Base-by-base conservation (phyloP, 1,140 invertebrate species). In the Galleria mellonella region DNA sequence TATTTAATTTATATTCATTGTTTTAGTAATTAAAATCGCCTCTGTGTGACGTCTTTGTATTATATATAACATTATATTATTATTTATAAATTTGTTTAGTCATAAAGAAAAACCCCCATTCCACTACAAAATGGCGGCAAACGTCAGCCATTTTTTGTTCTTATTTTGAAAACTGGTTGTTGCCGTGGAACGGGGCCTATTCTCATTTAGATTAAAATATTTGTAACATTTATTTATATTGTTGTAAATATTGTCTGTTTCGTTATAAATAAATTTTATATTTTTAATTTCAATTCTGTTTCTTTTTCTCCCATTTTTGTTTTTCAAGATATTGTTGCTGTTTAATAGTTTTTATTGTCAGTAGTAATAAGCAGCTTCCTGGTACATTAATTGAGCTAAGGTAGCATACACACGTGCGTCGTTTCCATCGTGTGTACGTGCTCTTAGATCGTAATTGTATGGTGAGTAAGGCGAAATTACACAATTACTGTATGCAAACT, bases 191-290 rank as follows among this genome's bases (percentile, higher is more conserved):
- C 40, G 40, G 55, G 48, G 54, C 55, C 50, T 65, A 56, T 47
- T 64, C 63, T 66, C 62, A 62, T 58, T 62, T 60, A 64, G 45
- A 56, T 33, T 55, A 43, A 61, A 53, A 49, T 56, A 41, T 54
- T 57, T 63, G 53, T 55, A 47, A 59, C 51, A 56, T 59, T 55
- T 46, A 64, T 60, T 64, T 72, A 64, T 56, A 62, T 75, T 78
- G 60, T 71, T 78, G 76, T 81, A 81, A 76, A 81, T 81, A 82
- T 63, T 64, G 45, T 32, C 50, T 62, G 56, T 76, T 79, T 76
- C 72, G 72, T 78, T 72, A 57, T 59, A 51, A 76, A 74, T 75
- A 72, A 78, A 77, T 65, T 64, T 66, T 66, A 70, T 70, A 65
- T 72, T 67, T 69, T 59, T 74, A 70, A 62, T 65, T 72, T 66